Evolutionary conservation across 2,888 invertebrate species (phyloP).

Genomic region (Erebia aethiops): DNA sequence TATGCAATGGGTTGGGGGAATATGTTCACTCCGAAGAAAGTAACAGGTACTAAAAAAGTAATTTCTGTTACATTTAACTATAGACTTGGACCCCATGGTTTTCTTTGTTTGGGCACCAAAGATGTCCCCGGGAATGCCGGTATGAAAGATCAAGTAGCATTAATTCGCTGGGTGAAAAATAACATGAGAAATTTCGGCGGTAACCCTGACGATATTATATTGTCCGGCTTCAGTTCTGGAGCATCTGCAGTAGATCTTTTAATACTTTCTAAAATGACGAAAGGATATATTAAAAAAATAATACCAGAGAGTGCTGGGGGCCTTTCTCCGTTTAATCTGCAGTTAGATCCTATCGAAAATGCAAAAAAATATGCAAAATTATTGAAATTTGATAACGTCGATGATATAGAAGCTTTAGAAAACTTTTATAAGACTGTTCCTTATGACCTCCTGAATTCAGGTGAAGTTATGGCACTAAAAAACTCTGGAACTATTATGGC

Average conservation of each 20-base stretch:
- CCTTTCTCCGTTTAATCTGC: slow-evolving; percentile 49
- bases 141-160: slow-evolving; percentile 54
- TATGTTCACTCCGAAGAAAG: slow-evolving; percentile 45
- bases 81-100: slow-evolving; percentile 52
- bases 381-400: slow-evolving; percentile 49
- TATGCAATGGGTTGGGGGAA: slow-evolving; percentile 60
- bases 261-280: slow-evolving; percentile 53
- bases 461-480: slow-evolving; percentile 32
- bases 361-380: slow-evolving; percentile 54
- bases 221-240: slow-evolving; percentile 62
- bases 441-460: slow-evolving; percentile 46
- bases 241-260: slow-evolving; percentile 56
- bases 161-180: slow-evolving; percentile 51
- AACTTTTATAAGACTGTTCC: slow-evolving; percentile 55
- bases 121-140: slow-evolving; percentile 53
- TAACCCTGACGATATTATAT: slow-evolving; percentile 53
- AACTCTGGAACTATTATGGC: slow-evolving; percentile 45
- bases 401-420: slow-evolving; percentile 54
- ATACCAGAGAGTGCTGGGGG: slow-evolving; percentile 58
- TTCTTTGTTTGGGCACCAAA: slow-evolving; percentile 49
- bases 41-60: slow-evolving; percentile 49
- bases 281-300: slow-evolving; percentile 58
- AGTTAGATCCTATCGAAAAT: slow-evolving; percentile 54
- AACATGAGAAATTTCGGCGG: slow-evolving; percentile 54
- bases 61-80: slow-evolving; percentile 61